A percentile compares a stretch with the other conserved stretches of the same genome.
phyloP scores from a whole-genome alignment of 53 echinoderm and acorn worm species.

The Actinopyga echinites region DNA sequence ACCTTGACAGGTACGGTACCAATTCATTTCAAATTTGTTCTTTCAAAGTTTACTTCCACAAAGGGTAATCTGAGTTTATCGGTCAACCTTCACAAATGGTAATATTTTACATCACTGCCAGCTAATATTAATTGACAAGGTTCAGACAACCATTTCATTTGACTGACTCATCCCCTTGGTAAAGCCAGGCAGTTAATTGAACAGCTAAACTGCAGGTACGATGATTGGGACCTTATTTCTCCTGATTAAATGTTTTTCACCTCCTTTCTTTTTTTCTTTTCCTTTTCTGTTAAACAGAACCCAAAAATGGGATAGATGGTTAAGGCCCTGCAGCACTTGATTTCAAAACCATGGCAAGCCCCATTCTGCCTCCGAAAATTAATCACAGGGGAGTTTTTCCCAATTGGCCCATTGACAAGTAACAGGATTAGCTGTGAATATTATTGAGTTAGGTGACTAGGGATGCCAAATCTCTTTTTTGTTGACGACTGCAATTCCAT shows the following conservation, averaged over 20 bases:
- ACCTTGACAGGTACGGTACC: too few relatives aligned
- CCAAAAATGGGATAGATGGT: not conserved
- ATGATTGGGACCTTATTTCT: conserved; percentile 17
- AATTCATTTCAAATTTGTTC: too few relatives aligned
- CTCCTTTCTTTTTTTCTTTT: not conserved
- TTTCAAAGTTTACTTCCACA: too few relatives aligned
- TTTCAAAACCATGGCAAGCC: not conserved
- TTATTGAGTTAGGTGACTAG: conserved; percentile 39
- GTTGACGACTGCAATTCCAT: conserved; percentile 25
- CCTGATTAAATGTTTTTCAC: conserved; percentile 23
- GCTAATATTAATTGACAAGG: too few relatives aligned
- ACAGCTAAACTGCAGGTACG: not conserved
- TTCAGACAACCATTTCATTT: too few relatives aligned
- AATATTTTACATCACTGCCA: too few relatives aligned
- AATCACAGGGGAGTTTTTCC: conserved; percentile 23
- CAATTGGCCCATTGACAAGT: conserved; percentile 44
- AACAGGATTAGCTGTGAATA: conserved; percentile 35
- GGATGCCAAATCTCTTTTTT: not conserved
- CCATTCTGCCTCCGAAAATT: conserved; percentile 23
- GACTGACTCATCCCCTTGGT: too few relatives aligned
- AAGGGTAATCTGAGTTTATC: too few relatives aligned
- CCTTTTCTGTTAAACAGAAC: not conserved
- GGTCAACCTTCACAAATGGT: too few relatives aligned
- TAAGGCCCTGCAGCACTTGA: conserved; percentile 25
- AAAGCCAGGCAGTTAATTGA: too few relatives aligned